Evolutionary conservation across 2,797 vertebrate species (phyloP), one percentile per base, ranked within the genome.

Genomic region (Galaxias olidus): DNA sequence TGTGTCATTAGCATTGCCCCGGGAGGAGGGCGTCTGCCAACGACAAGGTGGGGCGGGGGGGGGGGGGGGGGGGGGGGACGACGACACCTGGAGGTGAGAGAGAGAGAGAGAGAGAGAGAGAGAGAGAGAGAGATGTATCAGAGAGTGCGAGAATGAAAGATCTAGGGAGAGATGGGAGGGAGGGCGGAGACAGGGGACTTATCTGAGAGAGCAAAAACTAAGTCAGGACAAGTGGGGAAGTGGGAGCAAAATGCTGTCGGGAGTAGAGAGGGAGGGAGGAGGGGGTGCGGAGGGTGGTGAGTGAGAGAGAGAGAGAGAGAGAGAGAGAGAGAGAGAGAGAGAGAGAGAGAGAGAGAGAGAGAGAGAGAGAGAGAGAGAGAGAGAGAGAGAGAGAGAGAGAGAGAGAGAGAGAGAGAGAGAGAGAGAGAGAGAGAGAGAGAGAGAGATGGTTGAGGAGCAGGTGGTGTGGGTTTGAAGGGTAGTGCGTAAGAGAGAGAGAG

Each of bases 1-100:
- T 89, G 84, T 87, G 81, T 84, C 80, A 90, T 90, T 90, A 89
- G 86, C 87, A 90, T 90, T 82, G 87, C 87, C 87, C 80, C 74
- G 84, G 86, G 87, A 87, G 78, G 81, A 84, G 79, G 73, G 83
- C 78, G 82, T 86, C 84, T 79, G 82, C 81, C 75, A 63, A n/a
- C n/a, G n/a, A n/a, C n/a, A n/a, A n/a, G n/a, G n/a, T n/a, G n/a
- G n/a, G n/a, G n/a, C n/a, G n/a, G n/a, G n/a, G n/a, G n/a, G 84
- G 86, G 87, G 86, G 78, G 81, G 83, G 79, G 30, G 6, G 30
- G 30, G 30, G 30, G 30, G 6, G 30, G 6, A 30, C n/a, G n/a
- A n/a, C n/a, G n/a, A 30, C 30, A 30, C 30, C 30, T 30, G 30
- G 3, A 30, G 30, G 30, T 3, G 30, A 30, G 30, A 30, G 30